Conservation (phyloP, 2,888 invertebrate genomes). For the Listrodromus nycthemerus region DNA sequence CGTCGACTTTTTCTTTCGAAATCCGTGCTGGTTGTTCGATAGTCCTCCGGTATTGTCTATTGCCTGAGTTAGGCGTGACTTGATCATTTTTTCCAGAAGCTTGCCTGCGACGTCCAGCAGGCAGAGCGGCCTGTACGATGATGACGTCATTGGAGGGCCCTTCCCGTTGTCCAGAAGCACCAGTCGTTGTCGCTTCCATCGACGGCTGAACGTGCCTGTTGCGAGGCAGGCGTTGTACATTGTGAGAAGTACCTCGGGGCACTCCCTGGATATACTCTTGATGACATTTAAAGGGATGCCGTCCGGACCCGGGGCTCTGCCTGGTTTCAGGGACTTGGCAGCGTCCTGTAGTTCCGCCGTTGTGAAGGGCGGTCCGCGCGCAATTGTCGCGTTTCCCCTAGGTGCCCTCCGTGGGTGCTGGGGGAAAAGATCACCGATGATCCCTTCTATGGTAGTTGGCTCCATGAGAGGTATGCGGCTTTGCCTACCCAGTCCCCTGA, state of each 20-base stretch:
- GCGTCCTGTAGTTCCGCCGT: constrained; percentile 42
- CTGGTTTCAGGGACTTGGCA: constrained; percentile 44
- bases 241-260: constrained; percentile 43
- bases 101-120: constrained; percentile 52
- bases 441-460: constrained; percentile 24
- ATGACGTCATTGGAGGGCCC: constrained; percentile 54
- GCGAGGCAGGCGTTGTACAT: constrained; percentile 59
- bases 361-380: constrained; percentile 26
- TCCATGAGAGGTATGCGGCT: constrained; percentile 29
- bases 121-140: constrained; percentile 61
- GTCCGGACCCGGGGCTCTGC: constrained; percentile 60
- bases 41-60: constrained; percentile 60
- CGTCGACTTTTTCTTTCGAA: constrained; percentile 59
- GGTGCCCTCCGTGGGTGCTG: constrained; percentile 20
- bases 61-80: constrained; percentile 49
- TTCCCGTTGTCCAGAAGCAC: constrained; percentile 65
- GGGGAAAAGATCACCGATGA: constrained; percentile 37
- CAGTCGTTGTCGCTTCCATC: constrained; percentile 57
- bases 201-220: constrained; percentile 47
- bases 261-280: constrained; percentile 36
- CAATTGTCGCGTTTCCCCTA: constrained; percentile 6
- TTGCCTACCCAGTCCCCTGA: constrained; percentile 20
- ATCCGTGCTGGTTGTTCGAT: constrained; percentile 62
- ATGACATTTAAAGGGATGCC: constrained; percentile 50
- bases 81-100: constrained; percentile 66